Evolutionary conservation across 2,888 invertebrate species (phyloP).

Genomic region (Pachycephus smyrnensis): DNA sequence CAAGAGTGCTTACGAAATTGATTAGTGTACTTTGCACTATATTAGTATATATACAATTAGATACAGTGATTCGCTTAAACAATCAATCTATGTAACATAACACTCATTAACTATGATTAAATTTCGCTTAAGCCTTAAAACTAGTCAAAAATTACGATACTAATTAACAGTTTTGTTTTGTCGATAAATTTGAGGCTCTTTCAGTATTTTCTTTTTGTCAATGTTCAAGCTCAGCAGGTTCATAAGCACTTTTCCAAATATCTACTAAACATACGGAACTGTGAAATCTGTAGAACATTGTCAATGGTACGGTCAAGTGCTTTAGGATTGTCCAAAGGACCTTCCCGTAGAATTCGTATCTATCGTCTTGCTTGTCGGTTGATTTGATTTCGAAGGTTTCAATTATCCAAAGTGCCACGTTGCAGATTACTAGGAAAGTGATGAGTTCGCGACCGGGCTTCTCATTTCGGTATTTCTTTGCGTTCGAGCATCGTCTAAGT

Average conservation of each 20-base stretch:
- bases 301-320: constrained; percentile 79
- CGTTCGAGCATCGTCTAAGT: constrained; percentile 79
- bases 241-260: constrained; percentile 83
- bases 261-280: constrained; percentile 83
- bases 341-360: constrained; percentile 78
- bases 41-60: not conserved
- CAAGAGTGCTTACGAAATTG: not conserved
- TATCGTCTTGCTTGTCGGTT: constrained; percentile 69
- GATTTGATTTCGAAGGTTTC: constrained; percentile 78
- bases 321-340: constrained; percentile 79
- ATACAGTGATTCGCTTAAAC: not conserved
- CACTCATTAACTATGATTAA: not conserved
- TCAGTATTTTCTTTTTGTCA: not conserved
- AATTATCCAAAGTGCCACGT: constrained; percentile 82
- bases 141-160: not conserved
- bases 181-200: not conserved
- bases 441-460: constrained; percentile 83
- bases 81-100: not conserved
- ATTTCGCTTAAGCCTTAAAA: not conserved
- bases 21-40: not conserved
- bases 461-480: constrained; percentile 71
- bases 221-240: constrained; percentile 67
- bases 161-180: not conserved
- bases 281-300: constrained; percentile 84
- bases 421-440: constrained; percentile 81